Conservation (phyloP, 2,113 vertebrate species). For the Engystomops pustulosus region DNA sequence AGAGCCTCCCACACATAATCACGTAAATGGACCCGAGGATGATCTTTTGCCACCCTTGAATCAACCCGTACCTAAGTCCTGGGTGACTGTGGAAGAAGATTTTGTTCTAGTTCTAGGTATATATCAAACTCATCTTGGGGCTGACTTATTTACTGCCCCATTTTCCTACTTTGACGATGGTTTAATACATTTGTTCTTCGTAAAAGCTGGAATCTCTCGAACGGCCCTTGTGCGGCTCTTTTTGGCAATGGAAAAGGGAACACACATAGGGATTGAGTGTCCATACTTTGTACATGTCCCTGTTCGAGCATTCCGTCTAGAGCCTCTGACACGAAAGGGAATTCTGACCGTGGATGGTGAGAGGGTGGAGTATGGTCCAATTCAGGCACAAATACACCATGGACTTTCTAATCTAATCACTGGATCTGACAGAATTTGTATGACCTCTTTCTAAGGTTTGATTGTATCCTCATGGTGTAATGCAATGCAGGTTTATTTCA, state of each 20-base stretch:
- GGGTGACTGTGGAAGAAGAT: constrained; percentile 86
- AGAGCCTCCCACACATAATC: neutral
- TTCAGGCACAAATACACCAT: constrained; percentile 84
- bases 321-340: constrained; percentile 83
- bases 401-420: constrained; percentile 65
- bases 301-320: constrained; percentile 85
- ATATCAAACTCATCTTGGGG: constrained; percentile 84
- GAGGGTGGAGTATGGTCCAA: constrained; percentile 84
- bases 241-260: constrained; percentile 87
- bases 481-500: constrained; percentile 16
- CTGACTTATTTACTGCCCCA: constrained; percentile 82
- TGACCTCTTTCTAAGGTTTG: constrained; percentile 44
- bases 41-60: constrained; percentile 81
- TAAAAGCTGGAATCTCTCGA: constrained; percentile 84
- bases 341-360: constrained; percentile 90
- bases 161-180: constrained; percentile 85
- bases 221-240: constrained; percentile 83
- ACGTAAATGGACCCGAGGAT: constrained; percentile 71
- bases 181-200: constrained; percentile 85
- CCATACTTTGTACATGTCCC: constrained; percentile 81
- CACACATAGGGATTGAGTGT: constrained; percentile 79
- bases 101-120: constrained; percentile 87
- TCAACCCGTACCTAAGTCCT: constrained; percentile 82
- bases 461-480: neutral
- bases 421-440: constrained; percentile 47